Conservation (phyloP, 2,888 invertebrate genomes). For the Eupithecia insigniata region DNA sequence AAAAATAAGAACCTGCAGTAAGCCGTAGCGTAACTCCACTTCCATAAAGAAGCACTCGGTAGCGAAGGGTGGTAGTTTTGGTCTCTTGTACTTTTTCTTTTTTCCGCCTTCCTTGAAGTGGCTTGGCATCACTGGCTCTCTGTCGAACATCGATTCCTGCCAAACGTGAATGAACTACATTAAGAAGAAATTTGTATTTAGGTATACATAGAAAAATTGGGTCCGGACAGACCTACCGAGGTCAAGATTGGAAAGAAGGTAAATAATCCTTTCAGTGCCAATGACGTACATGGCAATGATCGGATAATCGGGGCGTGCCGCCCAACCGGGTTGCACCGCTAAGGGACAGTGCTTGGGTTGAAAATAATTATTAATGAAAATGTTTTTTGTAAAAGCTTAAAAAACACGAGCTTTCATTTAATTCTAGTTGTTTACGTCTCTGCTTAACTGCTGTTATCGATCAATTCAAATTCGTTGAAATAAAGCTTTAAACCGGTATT, state of each 20-base stretch:
- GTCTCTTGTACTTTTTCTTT: slow-evolving; percentile 24
- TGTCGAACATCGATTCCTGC: slow-evolving; percentile 30
- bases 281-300: not conserved
- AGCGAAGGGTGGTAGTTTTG: slow-evolving; percentile 83
- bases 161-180: not conserved
- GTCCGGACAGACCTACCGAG: not conserved
- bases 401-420: too few species aligned
- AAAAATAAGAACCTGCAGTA: slow-evolving; percentile 89
- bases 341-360: too few species aligned
- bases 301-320: too few species aligned
- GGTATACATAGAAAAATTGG: not conserved
- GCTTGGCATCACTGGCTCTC: slow-evolving; percentile 13
- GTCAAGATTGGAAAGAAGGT: not conserved
- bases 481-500: too few species aligned
- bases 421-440: too few species aligned
- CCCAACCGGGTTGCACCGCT: too few species aligned
- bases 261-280: not conserved
- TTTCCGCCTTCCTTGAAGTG: slow-evolving; percentile 13
- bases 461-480: too few species aligned
- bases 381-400: too few species aligned
- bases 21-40: slow-evolving; percentile 96
- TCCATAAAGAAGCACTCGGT: slow-evolving; percentile 95
- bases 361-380: too few species aligned
- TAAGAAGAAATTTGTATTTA: not conserved
- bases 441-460: too few species aligned